Evolutionary conservation across 2,113 vertebrate genomes (phyloP), one percentile per base, ranked within the genome.

Genomic region (Cavia porcellus): DNA sequence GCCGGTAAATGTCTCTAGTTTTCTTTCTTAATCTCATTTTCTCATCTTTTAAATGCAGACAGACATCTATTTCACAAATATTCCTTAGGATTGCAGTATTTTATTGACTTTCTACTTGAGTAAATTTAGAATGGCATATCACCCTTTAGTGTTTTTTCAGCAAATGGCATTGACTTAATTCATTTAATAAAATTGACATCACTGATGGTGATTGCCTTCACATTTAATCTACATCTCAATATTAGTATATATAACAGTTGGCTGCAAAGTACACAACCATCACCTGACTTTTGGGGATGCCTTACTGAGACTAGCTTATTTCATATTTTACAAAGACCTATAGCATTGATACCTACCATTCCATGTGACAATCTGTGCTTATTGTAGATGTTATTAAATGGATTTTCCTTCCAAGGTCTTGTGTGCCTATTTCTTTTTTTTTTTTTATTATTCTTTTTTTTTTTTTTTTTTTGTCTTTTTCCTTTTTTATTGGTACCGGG

Each of bases 91-190:
- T 35, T 45, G 70, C 62, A 24, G 14, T 77, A n/a, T 42, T 91
- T 96, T 77, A 52, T 84, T 77, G 62, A 83, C 32, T 57, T 74
- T 87, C 80, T 64, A 77, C 38, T 95, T 92, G 92, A 72, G 38
- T 61, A 79, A 79, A 80, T 9, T 94, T 89, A 93, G 32, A 90
- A 32, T 25, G 38, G 55, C 35, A 82, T 84, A 72, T 25, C 52
- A 25, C 4, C 62, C 45, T 47, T 45, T 15, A 32, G 11, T 64
- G n/a, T 30, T 89, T 96, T 82, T 74, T 62, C 47, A 90, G 28
- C 42, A 91, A 95, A 97, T 75, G 28, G 38, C 50, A 88, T 52
- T 2, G 9, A 83, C n/a, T 87, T 85, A 68, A 75, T 89, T 90
- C 55, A 59, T 38, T 79, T 55, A 28, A 52, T 86, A 22, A 57